phyloP scores from a whole-genome alignment of 2,113 vertebrate genomes.

The Otocyon megalotis region DNA sequence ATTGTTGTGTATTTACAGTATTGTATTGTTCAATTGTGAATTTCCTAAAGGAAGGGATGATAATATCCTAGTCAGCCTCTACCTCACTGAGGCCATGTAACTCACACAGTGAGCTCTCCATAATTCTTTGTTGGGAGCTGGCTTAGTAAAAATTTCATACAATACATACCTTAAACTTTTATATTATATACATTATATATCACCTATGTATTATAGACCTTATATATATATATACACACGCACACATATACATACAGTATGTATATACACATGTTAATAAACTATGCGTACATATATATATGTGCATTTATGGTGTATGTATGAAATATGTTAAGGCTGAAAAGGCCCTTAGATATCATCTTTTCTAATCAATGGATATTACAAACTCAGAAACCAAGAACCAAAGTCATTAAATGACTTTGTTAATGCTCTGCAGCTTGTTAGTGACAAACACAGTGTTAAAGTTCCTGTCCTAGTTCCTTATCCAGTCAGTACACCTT shows the following conservation, averaged over 20 bases:
- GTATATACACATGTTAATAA: neutral
- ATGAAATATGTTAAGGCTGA: neutral
- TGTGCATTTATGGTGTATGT: neutral
- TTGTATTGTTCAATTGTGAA: neutral
- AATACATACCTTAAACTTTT: neutral
- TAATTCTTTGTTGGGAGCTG: neutral
- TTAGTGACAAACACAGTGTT: neutral
- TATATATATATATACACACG: neutral
- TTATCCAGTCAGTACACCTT: neutral
- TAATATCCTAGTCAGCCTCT: neutral
- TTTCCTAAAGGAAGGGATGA: neutral
- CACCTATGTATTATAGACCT: neutral
- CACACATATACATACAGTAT: neutral
- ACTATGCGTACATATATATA: neutral
- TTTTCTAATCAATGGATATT: conserved; percentile 33
- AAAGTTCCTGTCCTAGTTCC: neutral
- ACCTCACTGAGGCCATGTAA: neutral
- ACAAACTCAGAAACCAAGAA: conserved; percentile 38
- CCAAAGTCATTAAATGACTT: neutral
- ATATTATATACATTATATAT: neutral
- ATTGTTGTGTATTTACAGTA: neutral
- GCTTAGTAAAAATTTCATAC: conserved; percentile 3
- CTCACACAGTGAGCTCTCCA: neutral
- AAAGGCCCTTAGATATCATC: neutral
- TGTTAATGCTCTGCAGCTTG: neutral